Base-by-base conservation (phyloP, 2,797 vertebrate species). In the Acanthiza pusilla region DNA sequence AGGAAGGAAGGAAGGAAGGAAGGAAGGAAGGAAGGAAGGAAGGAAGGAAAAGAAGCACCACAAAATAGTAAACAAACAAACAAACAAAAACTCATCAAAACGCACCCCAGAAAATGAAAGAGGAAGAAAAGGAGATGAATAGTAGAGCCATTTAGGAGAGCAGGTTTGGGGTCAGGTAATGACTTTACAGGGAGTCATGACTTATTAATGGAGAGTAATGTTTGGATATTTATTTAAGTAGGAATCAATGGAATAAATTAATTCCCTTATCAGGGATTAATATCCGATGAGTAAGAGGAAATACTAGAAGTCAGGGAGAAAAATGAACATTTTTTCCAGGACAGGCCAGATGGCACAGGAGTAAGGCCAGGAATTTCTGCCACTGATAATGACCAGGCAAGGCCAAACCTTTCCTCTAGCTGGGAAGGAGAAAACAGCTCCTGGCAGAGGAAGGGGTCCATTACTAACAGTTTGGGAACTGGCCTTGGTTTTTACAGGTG, bases 221-320 rank as follows among this genome's bases (percentile, higher is more conserved):
- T 68, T 90, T 68, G 90, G 83, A 50, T 72, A 42, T 53, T 85
- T 88, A 42, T 60, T 81, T 78, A 91, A 89, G 55, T 29, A 76
- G 66, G 51, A 91, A 93, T 73, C n/a, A 86, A 70, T 32, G 13
- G 58, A 87, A 93, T 62, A 58, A 91, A 89, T 93, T 90, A 53
- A 93, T 96, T 91, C 38, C 36, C 30, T 62, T 81, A 85, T 92
- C 43, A 3, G 22, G 55, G 40, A 48, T 60, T 50, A 82, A 34
- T 88, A 91, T 53, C 85, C 53, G 72, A 89, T 53, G 48, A 75
- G 54, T 38, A 66, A 73, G 53, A 87, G n/a, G 55, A 79, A 79
- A 85, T 53, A 48, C 22, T 43, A 89, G 67, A 82, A 30, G 40
- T 50, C 51, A 66, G 36, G 74, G 66, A 76, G 36, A 16, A 82